Conservation (phyloP, 2,113 vertebrate genomes). For the Xenopus laevis region DNA sequence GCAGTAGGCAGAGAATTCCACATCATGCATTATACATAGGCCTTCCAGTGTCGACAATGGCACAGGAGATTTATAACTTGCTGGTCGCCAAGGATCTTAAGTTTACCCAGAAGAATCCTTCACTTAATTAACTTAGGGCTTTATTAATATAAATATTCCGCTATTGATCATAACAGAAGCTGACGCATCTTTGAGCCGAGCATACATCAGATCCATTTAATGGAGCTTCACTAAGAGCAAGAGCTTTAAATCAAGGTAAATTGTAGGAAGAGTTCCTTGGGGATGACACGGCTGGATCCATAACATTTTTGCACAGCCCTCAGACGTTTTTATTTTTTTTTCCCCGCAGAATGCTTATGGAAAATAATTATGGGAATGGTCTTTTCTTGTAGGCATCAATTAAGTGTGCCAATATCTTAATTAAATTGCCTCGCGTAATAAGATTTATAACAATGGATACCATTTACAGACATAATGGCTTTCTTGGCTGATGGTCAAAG, state of each 20-base stretch:
- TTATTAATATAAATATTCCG: conserved; percentile 98
- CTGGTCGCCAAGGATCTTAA: conserved; percentile 76
- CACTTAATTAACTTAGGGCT: conserved; percentile 93
- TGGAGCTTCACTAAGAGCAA: conserved; percentile 67
- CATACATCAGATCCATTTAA: conserved; percentile 74
- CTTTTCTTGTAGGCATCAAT: conserved; percentile 90
- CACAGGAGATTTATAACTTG: conserved; percentile 67
- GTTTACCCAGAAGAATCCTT: conserved; percentile 80
- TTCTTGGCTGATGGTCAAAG: conserved; percentile 94
- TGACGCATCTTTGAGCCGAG: conserved; percentile 78
- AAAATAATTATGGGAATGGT: conserved; percentile 88
- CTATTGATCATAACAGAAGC: conserved; percentile 89
- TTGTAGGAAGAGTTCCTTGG: conserved; percentile 83
- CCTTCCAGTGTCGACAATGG: conserved; percentile 48
- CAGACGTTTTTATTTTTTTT: conserved; percentile 45
- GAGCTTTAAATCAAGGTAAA: conserved; percentile 84
- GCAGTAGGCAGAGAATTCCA: not conserved
- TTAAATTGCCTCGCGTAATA: conserved; percentile 96
- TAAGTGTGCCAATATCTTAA: conserved; percentile 98
- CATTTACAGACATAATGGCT: conserved; percentile 98
- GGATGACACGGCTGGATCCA: conserved; percentile 72
- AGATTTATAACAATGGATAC: conserved; percentile 96
- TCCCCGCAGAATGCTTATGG: conserved; percentile 78
- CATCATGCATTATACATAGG: not conserved
- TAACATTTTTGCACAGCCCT: conserved; percentile 69